These are phyloP conservation scores for Hofmannophila pseudospretella DNA, from an alignment of 2,888 invertebrate species.

Conservation along the genomic window DNA sequence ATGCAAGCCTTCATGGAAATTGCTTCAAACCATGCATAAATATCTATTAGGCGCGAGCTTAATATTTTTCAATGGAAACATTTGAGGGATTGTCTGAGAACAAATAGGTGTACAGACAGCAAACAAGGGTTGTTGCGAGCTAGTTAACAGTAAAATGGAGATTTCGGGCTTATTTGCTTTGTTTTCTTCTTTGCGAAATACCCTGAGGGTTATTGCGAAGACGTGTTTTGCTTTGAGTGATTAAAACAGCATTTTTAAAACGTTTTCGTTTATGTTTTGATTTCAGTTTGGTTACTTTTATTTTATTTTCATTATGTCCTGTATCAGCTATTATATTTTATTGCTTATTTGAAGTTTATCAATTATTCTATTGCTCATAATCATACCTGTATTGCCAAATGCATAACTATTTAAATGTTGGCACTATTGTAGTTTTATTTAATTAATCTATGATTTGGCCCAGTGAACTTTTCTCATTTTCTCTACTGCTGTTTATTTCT, in stretches of 20 bases:
- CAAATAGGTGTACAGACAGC: slow-evolving; percentile 38
- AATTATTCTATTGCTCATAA: no score
- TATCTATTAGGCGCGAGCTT: slow-evolving; percentile 72
- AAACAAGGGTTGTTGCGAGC: slow-evolving; percentile 63
- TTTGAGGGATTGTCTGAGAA: slow-evolving; percentile 46
- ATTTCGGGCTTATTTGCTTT: slow-evolving; percentile 40
- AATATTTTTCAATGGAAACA: slow-evolving; percentile 66
- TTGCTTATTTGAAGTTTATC: no score
- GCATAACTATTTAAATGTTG: no score
- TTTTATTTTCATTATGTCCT: no score
- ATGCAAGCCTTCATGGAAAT: slow-evolving; percentile 52
- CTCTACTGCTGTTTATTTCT: no score
- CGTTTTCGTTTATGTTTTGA: not conserved
- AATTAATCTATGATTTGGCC: no score
- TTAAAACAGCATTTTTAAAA: slow-evolving; percentile 4
- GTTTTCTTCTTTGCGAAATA: slow-evolving; percentile 19
- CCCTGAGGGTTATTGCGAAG: slow-evolving; percentile 17
- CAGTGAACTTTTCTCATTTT: no score
- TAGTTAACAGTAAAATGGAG: slow-evolving; percentile 46
- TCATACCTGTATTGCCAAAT: no score
- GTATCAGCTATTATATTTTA: no score
- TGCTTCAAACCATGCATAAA: slow-evolving; percentile 70
- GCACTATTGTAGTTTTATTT: no score
- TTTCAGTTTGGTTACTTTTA: no score
- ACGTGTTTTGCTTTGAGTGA: slow-evolving; percentile 20